Conservation (phyloP, 2,888 invertebrate genomes). For the Orchestes rusci region DNA sequence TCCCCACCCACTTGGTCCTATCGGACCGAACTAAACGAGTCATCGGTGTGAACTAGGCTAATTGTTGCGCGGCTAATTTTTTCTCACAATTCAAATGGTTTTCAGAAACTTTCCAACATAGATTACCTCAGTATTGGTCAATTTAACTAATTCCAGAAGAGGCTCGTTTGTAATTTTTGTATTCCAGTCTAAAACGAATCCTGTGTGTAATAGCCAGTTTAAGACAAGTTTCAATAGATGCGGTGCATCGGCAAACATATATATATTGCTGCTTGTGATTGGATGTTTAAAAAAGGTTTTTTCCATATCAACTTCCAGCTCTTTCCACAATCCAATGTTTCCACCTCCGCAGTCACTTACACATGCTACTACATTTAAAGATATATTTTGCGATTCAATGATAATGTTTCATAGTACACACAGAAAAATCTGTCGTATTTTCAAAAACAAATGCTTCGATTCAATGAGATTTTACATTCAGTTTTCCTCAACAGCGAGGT, state of each 20-base stretch:
- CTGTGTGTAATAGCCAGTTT: slow-evolving; percentile 25
- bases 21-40: no score
- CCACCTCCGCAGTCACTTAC: slow-evolving; percentile 32
- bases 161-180: slow-evolving; percentile 20
- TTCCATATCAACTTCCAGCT: slow-evolving; percentile 3
- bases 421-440: no score
- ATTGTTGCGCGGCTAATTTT: no score
- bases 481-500: no score
- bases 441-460: no score
- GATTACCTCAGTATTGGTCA: no score
- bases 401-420: slow-evolving; percentile 27
- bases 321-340: slow-evolving; percentile 31
- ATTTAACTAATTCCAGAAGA: slow-evolving; percentile 16
- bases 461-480: no score
- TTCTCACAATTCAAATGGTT: no score
- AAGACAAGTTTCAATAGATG: slow-evolving; percentile 22
- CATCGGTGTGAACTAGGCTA: no score
- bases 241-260: slow-evolving; percentile 24
- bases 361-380: slow-evolving; percentile 27
- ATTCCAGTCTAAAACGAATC: slow-evolving; percentile 25
- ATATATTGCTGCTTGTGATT: slow-evolving; percentile 17
- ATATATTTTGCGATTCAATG: slow-evolving; percentile 23
- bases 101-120: no score
- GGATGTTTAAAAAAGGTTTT: slow-evolving; percentile 16
- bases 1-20: no score